Conservation (phyloP, 2,888 invertebrate genomes). For the Volucella zonaria region DNA sequence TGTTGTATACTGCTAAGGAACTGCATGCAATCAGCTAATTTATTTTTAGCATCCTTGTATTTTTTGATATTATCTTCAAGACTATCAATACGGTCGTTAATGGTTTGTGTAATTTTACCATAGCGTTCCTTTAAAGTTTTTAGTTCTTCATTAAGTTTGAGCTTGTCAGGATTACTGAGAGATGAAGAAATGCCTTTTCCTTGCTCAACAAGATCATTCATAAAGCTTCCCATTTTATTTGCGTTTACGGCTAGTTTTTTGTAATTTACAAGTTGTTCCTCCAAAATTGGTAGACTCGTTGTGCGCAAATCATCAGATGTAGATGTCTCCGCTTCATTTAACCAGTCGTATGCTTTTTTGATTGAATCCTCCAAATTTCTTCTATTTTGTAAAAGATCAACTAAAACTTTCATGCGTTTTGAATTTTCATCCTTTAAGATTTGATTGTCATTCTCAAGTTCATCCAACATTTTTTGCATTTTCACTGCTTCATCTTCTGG, state of each 20-base stretch:
- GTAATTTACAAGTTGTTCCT: slow-evolving; percentile 94
- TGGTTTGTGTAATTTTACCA: slow-evolving; percentile 88
- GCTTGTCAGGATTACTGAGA: slow-evolving; percentile 92
- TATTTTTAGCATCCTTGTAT: slow-evolving; percentile 90
- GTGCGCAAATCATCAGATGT: slow-evolving; percentile 91
- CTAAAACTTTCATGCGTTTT: slow-evolving; percentile 88
- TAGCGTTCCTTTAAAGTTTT: slow-evolving; percentile 91
- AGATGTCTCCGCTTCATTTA: slow-evolving; percentile 94
- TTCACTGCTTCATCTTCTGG: slow-evolving; percentile 87
- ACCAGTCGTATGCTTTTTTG: slow-evolving; percentile 92
- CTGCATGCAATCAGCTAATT: slow-evolving; percentile 90
- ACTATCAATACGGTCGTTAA: slow-evolving; percentile 89
- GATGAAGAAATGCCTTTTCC: slow-evolving; percentile 91
- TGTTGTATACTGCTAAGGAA: slow-evolving; percentile 92
- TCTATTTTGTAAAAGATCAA: slow-evolving; percentile 89
- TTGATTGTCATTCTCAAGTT: slow-evolving; percentile 88
- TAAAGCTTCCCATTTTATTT: slow-evolving; percentile 87
- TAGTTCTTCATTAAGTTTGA: slow-evolving; percentile 91
- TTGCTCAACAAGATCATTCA: slow-evolving; percentile 90
- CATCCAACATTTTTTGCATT: slow-evolving; percentile 87
- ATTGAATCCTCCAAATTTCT: slow-evolving; percentile 92
- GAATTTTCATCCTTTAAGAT: slow-evolving; percentile 88
- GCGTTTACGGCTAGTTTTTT: slow-evolving; percentile 90
- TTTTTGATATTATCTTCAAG: slow-evolving; percentile 91
- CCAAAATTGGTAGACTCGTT: slow-evolving; percentile 90